Percentiles rank a stretch among this genome's conserved stretches.
Evolutionary conservation across 2,113 vertebrate species (phyloP).

Genomic region (Festucalex cinctus): DNA sequence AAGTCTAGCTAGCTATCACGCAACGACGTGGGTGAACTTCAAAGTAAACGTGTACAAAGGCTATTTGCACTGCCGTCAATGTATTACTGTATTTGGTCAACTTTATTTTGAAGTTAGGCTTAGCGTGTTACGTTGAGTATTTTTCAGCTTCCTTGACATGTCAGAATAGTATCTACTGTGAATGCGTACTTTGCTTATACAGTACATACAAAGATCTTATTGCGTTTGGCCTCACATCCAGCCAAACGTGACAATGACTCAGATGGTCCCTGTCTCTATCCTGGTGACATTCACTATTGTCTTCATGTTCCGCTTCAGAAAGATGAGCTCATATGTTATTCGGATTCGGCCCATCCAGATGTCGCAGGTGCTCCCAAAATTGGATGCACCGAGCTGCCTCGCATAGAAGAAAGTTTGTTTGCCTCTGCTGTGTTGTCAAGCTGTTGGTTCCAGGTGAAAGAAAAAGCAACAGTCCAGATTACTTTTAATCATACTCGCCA

Average conservation of each 20-base stretch:
- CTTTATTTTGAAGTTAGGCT: too few relatives aligned
- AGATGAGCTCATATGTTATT: conserved; percentile 30
- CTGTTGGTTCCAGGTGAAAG: conserved; percentile 67
- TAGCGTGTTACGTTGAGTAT: too few relatives aligned
- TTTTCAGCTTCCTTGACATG: too few relatives aligned
- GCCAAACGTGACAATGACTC: conserved; percentile 44
- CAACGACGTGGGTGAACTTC: too few relatives aligned
- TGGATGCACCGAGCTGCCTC: conserved; percentile 30
- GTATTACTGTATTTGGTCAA: too few relatives aligned
- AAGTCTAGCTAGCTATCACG: too few relatives aligned
- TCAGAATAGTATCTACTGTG: too few relatives aligned
- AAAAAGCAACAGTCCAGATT: conserved; percentile 44
- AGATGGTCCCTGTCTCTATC: conserved; percentile 11
- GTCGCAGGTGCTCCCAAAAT: conserved; percentile 60
- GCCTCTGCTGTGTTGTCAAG: conserved; percentile 41
- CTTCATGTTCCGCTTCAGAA: conserved; percentile 24
- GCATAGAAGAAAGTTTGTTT: conserved; percentile 51
- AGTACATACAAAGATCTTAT: conserved; percentile 10
- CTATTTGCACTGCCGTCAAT: too few relatives aligned
- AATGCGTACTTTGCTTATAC: too few relatives aligned
- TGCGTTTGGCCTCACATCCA: conserved; percentile 21
- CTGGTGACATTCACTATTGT: conserved; percentile 37
- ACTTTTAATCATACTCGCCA: conserved; percentile 53
- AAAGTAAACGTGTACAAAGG: too few relatives aligned
- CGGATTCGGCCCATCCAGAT: conserved; percentile 45